These are phyloP conservation scores for Moxostoma hubbsi DNA, from an alignment of 2,797 vertebrate species.

Conservation along the genomic window DNA sequence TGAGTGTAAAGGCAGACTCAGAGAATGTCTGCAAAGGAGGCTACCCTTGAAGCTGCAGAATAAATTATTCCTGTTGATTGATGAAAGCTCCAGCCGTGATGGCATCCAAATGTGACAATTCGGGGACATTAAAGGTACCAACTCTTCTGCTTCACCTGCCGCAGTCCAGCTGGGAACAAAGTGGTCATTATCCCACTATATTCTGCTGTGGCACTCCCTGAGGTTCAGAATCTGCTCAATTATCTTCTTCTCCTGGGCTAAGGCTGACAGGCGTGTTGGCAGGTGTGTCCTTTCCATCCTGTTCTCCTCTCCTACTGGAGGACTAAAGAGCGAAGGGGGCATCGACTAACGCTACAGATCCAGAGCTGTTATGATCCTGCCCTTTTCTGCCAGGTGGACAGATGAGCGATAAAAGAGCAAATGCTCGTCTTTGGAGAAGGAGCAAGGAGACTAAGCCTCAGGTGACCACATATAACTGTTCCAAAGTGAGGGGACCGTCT, in stretches of 20 bases:
- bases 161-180: slow-evolving; percentile 71
- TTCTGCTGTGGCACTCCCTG: slow-evolving; percentile 66
- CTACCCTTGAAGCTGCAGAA: slow-evolving; percentile 35
- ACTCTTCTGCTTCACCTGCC: slow-evolving; percentile 68
- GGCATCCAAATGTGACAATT: slow-evolving; percentile 70
- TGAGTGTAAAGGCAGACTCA: neutral
- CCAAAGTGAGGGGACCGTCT: neutral
- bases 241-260: slow-evolving; percentile 69
- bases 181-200: slow-evolving; percentile 72
- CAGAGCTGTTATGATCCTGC: slow-evolving; percentile 62
- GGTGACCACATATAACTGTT: neutral
- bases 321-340: slow-evolving; percentile 71
- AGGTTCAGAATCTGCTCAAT: slow-evolving; percentile 70
- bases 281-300: slow-evolving; percentile 75
- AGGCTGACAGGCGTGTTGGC: slow-evolving; percentile 77
- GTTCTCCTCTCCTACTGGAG: slow-evolving; percentile 69
- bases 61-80: slow-evolving; percentile 60
- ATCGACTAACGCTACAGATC: slow-evolving; percentile 68
- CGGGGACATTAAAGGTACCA: slow-evolving; percentile 68
- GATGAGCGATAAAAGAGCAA: slow-evolving; percentile 56
- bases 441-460: slow-evolving; percentile 1
- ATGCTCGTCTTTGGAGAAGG: slow-evolving; percentile 47
- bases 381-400: slow-evolving; percentile 69
- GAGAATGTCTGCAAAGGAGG: slow-evolving; percentile 20
- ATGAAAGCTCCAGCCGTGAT: slow-evolving; percentile 64